Evolutionary conservation across 2,888 invertebrate species (phyloP), one percentile per base, ranked within the genome.

Genomic region (Chrysotoxum bicinctum): DNA sequence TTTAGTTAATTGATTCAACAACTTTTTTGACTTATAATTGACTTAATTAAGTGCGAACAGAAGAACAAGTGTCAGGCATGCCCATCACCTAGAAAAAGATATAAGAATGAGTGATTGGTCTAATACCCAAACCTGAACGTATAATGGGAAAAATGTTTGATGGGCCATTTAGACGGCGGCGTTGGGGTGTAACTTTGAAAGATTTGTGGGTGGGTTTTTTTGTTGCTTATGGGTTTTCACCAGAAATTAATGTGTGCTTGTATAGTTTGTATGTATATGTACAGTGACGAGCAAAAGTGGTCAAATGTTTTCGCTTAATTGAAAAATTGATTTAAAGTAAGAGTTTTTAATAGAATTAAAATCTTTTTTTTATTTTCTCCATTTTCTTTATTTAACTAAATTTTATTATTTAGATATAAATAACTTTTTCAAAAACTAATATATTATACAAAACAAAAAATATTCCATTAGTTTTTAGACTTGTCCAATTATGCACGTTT

Each of bases 1-100:
- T 91, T 90, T 89, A 91, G 88, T 90, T 90, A 91, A 91, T 91
- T 91, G 91, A 91, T 91, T 91, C 84, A 80, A 75, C 70, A 84
- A 80, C 84, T 84, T 84, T n/a, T 84, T 80, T 84, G 84, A 80
- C 84, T 84, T 84, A 80, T 84, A 84, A 84, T 84, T 80, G 84
- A 84, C 66, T 84, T 84, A 84, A 84, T 84, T 84, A 84, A 76
- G 84, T 84, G 84, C 80, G 84, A 80, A 84, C 75, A 75, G 75
- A 75, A 62, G 75, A 84, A 70, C 83, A 84, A 84, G 74, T 80
- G 84, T 74, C 68, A 80, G 84, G 64, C 84, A 70, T 75, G 75
- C 54, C 75, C 75, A 60, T 75, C 84, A 52, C 70, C 75, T 56
- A 58, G 64, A 50, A 50, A 30, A 23, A 66, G 50, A 76, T 75